Base-by-base conservation (phyloP, 2,797 vertebrate genomes). In the Characodon lateralis region DNA sequence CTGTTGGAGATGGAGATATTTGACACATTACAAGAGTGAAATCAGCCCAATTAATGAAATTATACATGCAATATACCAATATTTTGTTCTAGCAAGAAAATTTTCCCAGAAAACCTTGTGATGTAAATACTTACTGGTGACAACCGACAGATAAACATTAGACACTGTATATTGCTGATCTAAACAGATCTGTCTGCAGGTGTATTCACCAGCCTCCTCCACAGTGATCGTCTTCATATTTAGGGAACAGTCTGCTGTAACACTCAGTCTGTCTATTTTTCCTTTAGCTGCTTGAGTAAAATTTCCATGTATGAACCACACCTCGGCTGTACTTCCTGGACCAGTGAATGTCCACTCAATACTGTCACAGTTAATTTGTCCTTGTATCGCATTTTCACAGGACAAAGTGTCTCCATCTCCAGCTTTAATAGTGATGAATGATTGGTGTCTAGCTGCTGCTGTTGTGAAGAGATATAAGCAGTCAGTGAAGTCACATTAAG, bases 161-260 rank as follows among this genome's bases (percentile, higher is more conserved):
- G 4, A 0, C 51, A 0, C 16, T 28, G 20, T 2, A 70, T 55
- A 2, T 31, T 39, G 1, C 35, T 1, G 0, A 59, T 18, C 72
- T 46, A 51, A 71, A 39, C 0, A 14, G 16, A 18, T 22, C 10
- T 43, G 28, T 71, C 5, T 39, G 26, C 85, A 87, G 74, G 0
- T 1, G 55, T 84, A 87, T 2, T 0, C 2, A 61, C 82, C 85
- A 24, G 0, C 61, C 55, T 86, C 75, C 10, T 78, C 41, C 1
- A 0, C 9, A 59, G 59, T 74, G 55, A 84, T 58, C 0, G 51
- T 74, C 82, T 81, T 78, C 48, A 89, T 51, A 28, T 73, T 35
- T 82, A 89, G 82, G 83, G 74, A 86, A 81, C 86, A 89, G 26
- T 76, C 14, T 0, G 1, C 35, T 74, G 70, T 41, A 9, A 89